Base-by-base conservation (phyloP, 2,797 vertebrate genomes). In the Amniataba percoides region DNA sequence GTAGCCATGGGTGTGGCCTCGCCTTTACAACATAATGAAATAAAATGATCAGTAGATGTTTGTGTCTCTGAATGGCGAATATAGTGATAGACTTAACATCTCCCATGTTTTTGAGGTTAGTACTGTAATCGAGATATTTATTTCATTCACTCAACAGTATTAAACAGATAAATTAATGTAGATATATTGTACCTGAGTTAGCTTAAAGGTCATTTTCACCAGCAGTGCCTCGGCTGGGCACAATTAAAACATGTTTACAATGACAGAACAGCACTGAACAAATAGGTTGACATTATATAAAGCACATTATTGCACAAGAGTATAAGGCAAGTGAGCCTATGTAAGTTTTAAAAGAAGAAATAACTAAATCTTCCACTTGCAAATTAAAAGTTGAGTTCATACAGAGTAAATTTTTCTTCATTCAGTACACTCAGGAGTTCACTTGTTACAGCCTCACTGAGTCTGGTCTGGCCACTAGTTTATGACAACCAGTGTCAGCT, bases 1-100 rank as follows among this genome's bases (percentile, higher is more conserved):
- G 10, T 9, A 39, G 18, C 3, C 13, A 23, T 18, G 64, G 73
- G 77, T 70, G 73, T 59, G 62, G 55, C 27, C 25, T 40, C 12
- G 18, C 13, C n/a, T 59, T 53, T 27, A 8, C 4, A 8, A 9
- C 10, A 46, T 21, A 27, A 68, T n/a, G 58, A 55, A 59, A 25
- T 11, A 36, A 46, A 46, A 31, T 11, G 52, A 14, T 74, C 46
- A 39, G 11, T 40, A 62, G 36, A 61, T 43, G 12, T 60, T 61
- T n/a, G 8, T 3, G 14, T 7, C 5, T 19, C 9, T 45, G 16
- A 71, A 59, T 34, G 4, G 0, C 15, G 7, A 43, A 34, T 4
- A 39, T 31, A 31, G 51, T 18, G 45, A 43, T 34, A 2, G 31
- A 49, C 2, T 6, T 14, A 46, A 48, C 7, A 10, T 42, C 34